Evolutionary conservation across 2,797 vertebrate genomes (phyloP).

Genomic region (Oreochromis mossambicus): DNA sequence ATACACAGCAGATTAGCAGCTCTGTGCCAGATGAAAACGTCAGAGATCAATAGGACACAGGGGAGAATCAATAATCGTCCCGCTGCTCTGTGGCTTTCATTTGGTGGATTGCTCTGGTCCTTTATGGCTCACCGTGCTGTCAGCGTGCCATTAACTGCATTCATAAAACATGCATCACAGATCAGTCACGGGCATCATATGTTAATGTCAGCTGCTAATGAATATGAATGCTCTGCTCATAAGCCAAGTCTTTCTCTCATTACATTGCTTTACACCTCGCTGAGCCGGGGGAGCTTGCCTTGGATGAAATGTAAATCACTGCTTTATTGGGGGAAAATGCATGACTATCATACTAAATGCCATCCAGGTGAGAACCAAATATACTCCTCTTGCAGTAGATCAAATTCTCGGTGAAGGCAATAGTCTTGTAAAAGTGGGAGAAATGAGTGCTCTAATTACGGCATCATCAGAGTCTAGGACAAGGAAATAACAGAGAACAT

Average conservation of each 20-base stretch:
- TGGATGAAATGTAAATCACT: constrained; percentile 89
- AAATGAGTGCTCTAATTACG: constrained; percentile 44
- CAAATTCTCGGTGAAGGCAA: constrained; percentile 28
- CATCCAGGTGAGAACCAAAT: constrained; percentile 56
- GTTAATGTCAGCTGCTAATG: constrained; percentile 85
- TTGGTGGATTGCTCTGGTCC: constrained; percentile 62
- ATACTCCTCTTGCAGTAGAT: constrained; percentile 39
- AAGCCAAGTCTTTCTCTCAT: constrained; percentile 80
- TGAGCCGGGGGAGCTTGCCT: constrained; percentile 79
- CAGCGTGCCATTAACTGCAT: constrained; percentile 64
- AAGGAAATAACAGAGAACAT: constrained; percentile 42
- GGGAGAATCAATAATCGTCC: constrained; percentile 81
- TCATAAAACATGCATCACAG: constrained; percentile 70
- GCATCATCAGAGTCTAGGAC: constrained; percentile 11
- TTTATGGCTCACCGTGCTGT: constrained; percentile 53
- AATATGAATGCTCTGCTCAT: constrained; percentile 87
- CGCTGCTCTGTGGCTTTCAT: constrained; percentile 48
- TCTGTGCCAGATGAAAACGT: constrained; percentile 81
- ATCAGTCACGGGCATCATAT: constrained; percentile 74
- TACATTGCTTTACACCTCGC: constrained; percentile 87
- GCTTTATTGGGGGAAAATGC: constrained; percentile 80
- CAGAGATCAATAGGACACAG: constrained; percentile 83
- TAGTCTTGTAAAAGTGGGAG: constrained; percentile 24
- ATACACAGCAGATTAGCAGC: constrained; percentile 81
- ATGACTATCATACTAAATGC: constrained; percentile 60